Conservation (phyloP, 2,888 invertebrate species). For the Tipula vernalis region DNA sequence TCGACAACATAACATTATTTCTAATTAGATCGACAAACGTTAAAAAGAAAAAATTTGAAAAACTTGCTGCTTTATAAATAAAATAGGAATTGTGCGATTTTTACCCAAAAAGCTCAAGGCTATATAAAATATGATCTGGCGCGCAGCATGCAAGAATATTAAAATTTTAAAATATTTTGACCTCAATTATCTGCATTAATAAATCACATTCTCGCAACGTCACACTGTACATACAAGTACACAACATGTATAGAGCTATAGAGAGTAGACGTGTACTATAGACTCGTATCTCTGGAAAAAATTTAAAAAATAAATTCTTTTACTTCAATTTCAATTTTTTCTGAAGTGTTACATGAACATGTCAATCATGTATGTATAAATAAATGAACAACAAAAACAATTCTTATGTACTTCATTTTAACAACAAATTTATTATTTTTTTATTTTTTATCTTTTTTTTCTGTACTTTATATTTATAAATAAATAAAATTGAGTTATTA, state of each 20-base stretch:
- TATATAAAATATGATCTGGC: background rate
- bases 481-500: constrained; percentile 4
- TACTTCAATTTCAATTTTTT: background rate
- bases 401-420: background rate
- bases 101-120: background rate
- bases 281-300: background rate
- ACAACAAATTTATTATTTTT: background rate
- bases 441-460: background rate
- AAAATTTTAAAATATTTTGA: background rate
- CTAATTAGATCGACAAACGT: too few relatives aligned
- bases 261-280: background rate
- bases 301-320: background rate
- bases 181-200: background rate
- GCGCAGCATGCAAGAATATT: background rate
- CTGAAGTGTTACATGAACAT: background rate
- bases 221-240: background rate
- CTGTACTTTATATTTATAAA: background rate
- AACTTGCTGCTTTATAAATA: background rate
- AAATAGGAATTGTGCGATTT: background rate
- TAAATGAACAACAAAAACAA: background rate
- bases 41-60: background rate
- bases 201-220: background rate
- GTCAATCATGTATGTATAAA: background rate
- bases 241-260: background rate
- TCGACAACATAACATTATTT: too few relatives aligned